Base-by-base conservation (phyloP, 2,888 invertebrate genomes). In the Epinotia brunnichana region DNA sequence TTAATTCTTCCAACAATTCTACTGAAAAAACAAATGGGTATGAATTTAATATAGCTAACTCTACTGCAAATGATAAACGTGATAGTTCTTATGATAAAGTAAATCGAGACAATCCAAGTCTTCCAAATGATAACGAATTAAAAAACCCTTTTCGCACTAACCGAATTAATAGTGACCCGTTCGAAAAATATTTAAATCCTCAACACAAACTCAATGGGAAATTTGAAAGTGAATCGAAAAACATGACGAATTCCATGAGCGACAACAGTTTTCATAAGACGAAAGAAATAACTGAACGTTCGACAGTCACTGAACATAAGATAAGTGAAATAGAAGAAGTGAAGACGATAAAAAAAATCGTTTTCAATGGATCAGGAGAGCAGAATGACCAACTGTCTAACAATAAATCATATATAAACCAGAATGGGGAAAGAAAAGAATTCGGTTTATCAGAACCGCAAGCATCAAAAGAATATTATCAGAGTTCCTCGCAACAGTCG, bases 261-360 rank as follows among this genome's bases (percentile, higher is more conserved):
- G 90, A 91, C 63, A 87, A 79, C 76, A 89, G 87, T 80, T 88
- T 92, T 77, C 83, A 83, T 70, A 83, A 85, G 67, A 87, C 85
- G 35, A 89, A 91, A 77, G 90, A 91, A 83, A 84, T 88, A 68
- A 86, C 82, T 57, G 88, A 90, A 74, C 86, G 87, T 71, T 89
- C 91, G 2, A 88, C 87, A 5, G 84, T 93, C 74, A 91, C 89
- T 17, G 93, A 94, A 78, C 89, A 90, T 74, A 87, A 90, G 80
- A 85, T 91, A 76, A 92, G 83, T 76, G 88, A 94, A 84, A 82
- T 88, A 10, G 91, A 94, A 83, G 92, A 94, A 86, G 87, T 93
- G 44, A 92, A 90, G 75, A 94, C 93, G n/a, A 89, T 90, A 75
- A 92, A 91, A 81, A 94, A 90, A 82, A 83, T 92, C 70, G 79